phyloP scores from a whole-genome alignment of 2,797 vertebrate genomes.

The Rhincodon typus region DNA sequence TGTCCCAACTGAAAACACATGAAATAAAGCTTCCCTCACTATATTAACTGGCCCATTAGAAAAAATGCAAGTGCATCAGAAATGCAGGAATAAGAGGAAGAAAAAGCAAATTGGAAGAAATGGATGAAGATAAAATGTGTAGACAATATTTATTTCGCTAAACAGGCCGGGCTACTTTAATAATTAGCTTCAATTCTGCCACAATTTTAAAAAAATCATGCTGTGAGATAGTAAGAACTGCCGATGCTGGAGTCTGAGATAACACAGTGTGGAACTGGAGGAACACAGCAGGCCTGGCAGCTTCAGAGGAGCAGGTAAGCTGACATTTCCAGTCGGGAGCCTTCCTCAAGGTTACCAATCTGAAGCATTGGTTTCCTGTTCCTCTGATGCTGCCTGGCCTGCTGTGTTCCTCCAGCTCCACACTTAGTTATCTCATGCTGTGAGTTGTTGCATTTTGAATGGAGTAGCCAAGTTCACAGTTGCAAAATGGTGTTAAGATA shows the following conservation, averaged over 20 bases:
- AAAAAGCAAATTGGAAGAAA: constrained; percentile 19
- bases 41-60: constrained; percentile 23
- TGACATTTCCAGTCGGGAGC: too few species aligned
- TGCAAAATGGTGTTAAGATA: neutral
- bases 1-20: neutral
- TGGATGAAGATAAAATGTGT: neutral
- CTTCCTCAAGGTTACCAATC: too few species aligned
- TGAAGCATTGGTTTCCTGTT: too few species aligned
- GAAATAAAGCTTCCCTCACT: neutral
- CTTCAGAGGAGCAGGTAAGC: too few species aligned
- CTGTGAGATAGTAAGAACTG: neutral
- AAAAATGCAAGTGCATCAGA: constrained; percentile 8
- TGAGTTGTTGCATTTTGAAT: neutral
- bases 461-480: neutral
- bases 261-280: too few species aligned
- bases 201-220: neutral
- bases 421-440: neutral
- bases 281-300: too few species aligned
- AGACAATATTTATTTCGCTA: constrained; percentile 21
- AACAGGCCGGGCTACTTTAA: neutral
- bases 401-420: too few species aligned
- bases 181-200: neutral
- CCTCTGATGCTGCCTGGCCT: too few species aligned
- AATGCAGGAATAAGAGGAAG: neutral
- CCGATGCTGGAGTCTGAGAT: too few species aligned